phyloP scores from a whole-genome alignment of 2,113 vertebrate genomes.

The Brienomyrus brachyistius region DNA sequence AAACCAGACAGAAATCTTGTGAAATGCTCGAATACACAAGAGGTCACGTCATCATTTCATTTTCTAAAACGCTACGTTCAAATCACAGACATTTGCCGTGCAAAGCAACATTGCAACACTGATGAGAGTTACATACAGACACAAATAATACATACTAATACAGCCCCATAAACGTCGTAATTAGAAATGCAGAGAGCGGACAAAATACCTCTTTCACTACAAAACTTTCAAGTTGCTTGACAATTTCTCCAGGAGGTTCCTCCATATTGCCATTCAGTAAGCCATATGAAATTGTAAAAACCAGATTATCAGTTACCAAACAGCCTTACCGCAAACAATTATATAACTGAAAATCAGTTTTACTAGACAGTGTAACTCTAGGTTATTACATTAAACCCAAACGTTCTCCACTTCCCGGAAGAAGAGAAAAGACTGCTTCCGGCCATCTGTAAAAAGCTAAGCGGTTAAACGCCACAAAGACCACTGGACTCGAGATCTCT shows the following conservation, averaged over 20 bases:
- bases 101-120: neutral
- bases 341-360: neutral
- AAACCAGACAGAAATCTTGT: neutral
- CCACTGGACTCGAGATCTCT: neutral
- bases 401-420: neutral
- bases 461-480: neutral
- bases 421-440: neutral
- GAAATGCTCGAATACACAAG: neutral
- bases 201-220: constrained; percentile 37
- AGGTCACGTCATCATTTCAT: neutral
- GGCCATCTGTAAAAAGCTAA: neutral
- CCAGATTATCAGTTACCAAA: neutral
- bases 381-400: neutral
- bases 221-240: constrained; percentile 48
- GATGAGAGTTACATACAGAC: neutral
- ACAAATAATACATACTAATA: neutral
- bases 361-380: neutral
- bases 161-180: neutral
- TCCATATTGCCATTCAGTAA: constrained; percentile 3
- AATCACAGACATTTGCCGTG: neutral
- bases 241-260: constrained; percentile 31
- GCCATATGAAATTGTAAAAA: neutral
- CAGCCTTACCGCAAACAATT: neutral
- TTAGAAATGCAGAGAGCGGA: neutral
- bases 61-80: neutral